Evolutionary conservation across 2,888 invertebrate genomes (phyloP), one percentile per base, ranked within the genome.

Genomic region (Leptinotarsa juncta): DNA sequence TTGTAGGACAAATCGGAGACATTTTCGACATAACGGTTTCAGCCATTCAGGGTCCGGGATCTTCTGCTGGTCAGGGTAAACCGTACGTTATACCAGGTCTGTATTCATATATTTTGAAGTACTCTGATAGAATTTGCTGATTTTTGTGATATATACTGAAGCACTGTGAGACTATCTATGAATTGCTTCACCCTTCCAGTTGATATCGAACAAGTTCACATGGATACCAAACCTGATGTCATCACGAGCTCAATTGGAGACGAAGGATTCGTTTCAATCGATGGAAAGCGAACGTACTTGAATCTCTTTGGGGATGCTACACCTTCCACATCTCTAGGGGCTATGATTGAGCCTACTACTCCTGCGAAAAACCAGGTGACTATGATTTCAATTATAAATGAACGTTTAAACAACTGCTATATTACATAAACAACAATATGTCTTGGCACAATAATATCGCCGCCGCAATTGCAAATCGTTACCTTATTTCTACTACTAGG

Each of bases 21-120:
- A 94, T 95, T 72, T 96, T 96, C 83, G 96, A 96, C 82, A 94
- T 96, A 0, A 96, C 96, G 0, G 94, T 96, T 0, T 95, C 96
- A 0, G 96, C 96, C 1, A 93, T 96, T 75, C 96, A 96, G 85
- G 95, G 95, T 2, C 94, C 94, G 0, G 94, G 94, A 67, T 74
- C 84, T 48, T 82, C 85, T n/a, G 84, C 85, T 32, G 90, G 88
- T 12, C 85, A 86, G 74, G 88, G 87, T 23, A 89, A 90, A 79
- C 90, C 90, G 0, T 90, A 88, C 81, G 88, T 90, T n/a, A 89
- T 89, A 80, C 90, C 90, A 83, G 90, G 90, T 90, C 85, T 80
- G 76, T 72, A 20, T 42, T 42, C 42, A 42, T 42, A 42, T 12
- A 12, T 32, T 32, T 32, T 32, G 32, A 32, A 32, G 10, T 42